Evolutionary conservation across 1,140 invertebrate genomes (phyloP).

Genomic region (Oedothorax gibbosus): DNA sequence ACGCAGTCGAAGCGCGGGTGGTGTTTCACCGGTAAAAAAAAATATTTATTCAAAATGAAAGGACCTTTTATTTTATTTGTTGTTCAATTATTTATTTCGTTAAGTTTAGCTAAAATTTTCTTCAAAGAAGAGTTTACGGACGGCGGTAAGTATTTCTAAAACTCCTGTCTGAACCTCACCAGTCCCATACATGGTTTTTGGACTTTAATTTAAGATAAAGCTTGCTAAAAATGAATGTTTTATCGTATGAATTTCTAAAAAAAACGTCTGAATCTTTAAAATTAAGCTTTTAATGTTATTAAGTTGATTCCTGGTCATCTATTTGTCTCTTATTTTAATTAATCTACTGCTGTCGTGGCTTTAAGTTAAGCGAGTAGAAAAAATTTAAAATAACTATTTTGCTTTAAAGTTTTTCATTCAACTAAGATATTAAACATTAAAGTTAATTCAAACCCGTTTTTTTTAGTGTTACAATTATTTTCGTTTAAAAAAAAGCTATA

Average conservation of each 20-base stretch:
- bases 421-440: no score
- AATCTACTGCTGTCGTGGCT: neutral
- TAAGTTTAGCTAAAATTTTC: conserved; percentile 49
- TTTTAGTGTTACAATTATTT: no score
- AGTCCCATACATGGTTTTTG: neutral
- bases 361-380: no score
- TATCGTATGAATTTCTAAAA: neutral
- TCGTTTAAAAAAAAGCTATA: no score
- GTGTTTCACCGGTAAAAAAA: neutral
- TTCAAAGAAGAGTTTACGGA: conserved; percentile 63
- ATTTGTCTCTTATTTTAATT: neutral
- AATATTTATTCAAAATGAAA: neutral
- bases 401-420: no score
- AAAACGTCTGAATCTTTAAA: neutral
- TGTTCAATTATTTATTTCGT: conserved; percentile 6
- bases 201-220: neutral
- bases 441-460: no score
- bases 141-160: conserved; percentile 9
- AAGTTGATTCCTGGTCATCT: neutral
- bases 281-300: neutral
- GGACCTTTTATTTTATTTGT: neutral
- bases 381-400: no score
- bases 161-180: neutral
- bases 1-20: neutral
- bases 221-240: neutral